These are phyloP conservation scores for Tubulanus polymorphus DNA, from an alignment of 2,888 invertebrate genomes.

Conservation along the genomic window DNA sequence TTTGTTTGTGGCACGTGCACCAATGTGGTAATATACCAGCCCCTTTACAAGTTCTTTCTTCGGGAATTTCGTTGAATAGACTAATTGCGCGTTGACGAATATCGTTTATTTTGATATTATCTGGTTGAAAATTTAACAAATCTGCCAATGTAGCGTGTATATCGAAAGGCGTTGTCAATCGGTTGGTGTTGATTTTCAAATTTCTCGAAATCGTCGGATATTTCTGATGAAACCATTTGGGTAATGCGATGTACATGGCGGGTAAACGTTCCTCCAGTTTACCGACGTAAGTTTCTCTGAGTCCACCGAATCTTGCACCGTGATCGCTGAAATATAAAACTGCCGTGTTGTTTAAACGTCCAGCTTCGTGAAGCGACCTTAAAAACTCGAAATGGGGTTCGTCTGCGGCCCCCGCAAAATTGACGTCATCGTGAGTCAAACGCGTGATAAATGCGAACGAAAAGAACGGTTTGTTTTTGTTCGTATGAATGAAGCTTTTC, in stretches of 20 bases:
- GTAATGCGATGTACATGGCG: conserved; percentile 70
- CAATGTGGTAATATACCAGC: conserved; percentile 80
- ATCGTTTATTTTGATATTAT: conserved; percentile 13
- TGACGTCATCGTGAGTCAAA: conserved; percentile 79
- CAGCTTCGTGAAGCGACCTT: conserved; percentile 48
- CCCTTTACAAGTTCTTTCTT: conserved; percentile 68
- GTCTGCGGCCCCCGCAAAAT: conserved; percentile 73
- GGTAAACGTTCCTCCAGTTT: conserved; percentile 82
- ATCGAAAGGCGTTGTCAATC: conserved; percentile 81
- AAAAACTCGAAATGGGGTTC: conserved; percentile 63
- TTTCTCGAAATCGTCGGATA: conserved; percentile 65
- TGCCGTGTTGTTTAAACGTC: conserved; percentile 35
- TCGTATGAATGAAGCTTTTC: conserved; percentile 58
- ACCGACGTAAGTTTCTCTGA: conserved; percentile 74
- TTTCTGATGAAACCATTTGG: conserved; percentile 65
- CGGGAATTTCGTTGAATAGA: conserved; percentile 71
- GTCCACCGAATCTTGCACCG: conserved; percentile 81
- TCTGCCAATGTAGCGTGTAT: conserved; percentile 74
- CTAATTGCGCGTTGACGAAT: conserved; percentile 55
- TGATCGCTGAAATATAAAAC: conserved; percentile 72
- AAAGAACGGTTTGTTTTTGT: conserved; percentile 66
- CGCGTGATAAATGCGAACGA: conserved; percentile 81
- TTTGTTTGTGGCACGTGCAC: conserved; percentile 78
- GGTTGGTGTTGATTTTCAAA: conserved; percentile 62
- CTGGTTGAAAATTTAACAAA: conserved; percentile 51